A percentile compares a stretch with the other conserved stretches of the same genome.
Evolutionary conservation across 2,888 invertebrate species (phyloP).

Genomic region (Sisyra terminalis): DNA sequence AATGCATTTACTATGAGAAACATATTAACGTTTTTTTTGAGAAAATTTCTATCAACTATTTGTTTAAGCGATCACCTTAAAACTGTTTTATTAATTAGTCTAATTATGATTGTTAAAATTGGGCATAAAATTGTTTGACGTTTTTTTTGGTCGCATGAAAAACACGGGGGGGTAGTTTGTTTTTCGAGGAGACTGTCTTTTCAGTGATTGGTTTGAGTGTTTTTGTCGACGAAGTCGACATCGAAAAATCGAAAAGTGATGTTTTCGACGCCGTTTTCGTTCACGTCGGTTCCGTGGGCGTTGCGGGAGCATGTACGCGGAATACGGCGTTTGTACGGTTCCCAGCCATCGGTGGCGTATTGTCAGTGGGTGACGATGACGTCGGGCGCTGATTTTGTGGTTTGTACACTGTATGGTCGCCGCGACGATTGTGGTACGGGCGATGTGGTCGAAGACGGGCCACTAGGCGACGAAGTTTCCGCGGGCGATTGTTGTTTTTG

Average conservation of each 20-base stretch:
- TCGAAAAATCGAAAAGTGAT: too few species aligned
- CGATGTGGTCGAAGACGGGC: background rate
- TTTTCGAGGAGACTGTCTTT: too few species aligned
- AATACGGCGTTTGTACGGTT: slow-evolving; percentile 37
- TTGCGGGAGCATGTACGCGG: slow-evolving; percentile 27
- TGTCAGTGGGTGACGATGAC: slow-evolving; percentile 76
- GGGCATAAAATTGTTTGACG: too few species aligned
- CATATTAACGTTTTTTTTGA: slow-evolving; percentile 6
- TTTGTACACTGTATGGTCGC: slow-evolving; percentile 63
- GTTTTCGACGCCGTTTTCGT: too few species aligned
- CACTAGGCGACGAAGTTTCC: background rate
- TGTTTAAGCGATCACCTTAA: too few species aligned
- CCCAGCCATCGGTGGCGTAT: slow-evolving; percentile 48
- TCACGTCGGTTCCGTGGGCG: slow-evolving; percentile 13
- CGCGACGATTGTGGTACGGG: slow-evolving; percentile 17
- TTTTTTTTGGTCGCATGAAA: too few species aligned
- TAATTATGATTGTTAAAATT: too few species aligned
- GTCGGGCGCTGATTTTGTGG: slow-evolving; percentile 79
- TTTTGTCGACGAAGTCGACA: too few species aligned
- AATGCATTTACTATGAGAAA: background rate
- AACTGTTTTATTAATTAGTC: too few species aligned
- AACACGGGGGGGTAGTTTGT: too few species aligned
- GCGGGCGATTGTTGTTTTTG: slow-evolving; percentile 15
- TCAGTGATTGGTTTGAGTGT: too few species aligned
- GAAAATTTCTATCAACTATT: too few species aligned